Percentiles rank a stretch among this genome's conserved stretches.
phyloP scores from a whole-genome alignment of 2,797 vertebrate genomes.

The Microhierax caerulescens region DNA sequence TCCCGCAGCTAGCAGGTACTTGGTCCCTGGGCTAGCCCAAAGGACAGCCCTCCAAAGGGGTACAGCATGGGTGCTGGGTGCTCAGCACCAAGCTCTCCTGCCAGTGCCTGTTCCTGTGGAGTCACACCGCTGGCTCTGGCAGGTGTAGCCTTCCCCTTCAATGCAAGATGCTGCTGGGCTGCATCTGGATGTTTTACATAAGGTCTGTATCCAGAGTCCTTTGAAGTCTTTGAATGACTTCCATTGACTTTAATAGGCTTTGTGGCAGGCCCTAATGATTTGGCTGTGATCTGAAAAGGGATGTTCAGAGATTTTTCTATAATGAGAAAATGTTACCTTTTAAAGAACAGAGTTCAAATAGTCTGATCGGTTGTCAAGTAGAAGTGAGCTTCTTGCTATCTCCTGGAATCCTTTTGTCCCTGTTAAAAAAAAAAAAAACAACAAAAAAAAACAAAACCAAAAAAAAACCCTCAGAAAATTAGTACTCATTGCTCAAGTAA shows the following conservation, averaged over 20 bases:
- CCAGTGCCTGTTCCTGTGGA: rapidly evolving
- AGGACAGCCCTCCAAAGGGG: background rate
- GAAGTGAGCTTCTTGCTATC: slow-evolving; percentile 21
- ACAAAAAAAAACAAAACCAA: background rate
- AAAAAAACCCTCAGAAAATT: slow-evolving; percentile 23
- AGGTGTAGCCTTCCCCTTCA: background rate
- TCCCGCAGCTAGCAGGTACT: background rate
- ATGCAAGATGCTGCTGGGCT: background rate
- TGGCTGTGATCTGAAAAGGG: slow-evolving; percentile 45
- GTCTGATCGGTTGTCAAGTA: slow-evolving; percentile 16
- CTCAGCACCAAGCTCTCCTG: background rate
- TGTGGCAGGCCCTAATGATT: slow-evolving; percentile 57
- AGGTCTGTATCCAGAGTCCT: background rate
- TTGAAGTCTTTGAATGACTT: slow-evolving; percentile 53
- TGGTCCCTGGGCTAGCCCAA: rapidly evolving
- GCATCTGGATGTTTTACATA: background rate
- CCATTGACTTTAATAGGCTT: slow-evolving; percentile 46
- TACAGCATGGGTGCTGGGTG: background rate
- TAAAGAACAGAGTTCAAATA: slow-evolving; percentile 24
- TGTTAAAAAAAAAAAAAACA: background rate
- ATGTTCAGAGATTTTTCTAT: slow-evolving; percentile 30
- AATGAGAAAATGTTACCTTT: slow-evolving; percentile 43
- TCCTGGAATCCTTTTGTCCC: slow-evolving; percentile 41
- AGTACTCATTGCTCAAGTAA: background rate
- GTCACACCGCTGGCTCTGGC: rapidly evolving